These are phyloP conservation scores for Sesamia nonagrioides DNA, from an alignment of 1,140 invertebrate genomes.

Conservation along the genomic window DNA sequence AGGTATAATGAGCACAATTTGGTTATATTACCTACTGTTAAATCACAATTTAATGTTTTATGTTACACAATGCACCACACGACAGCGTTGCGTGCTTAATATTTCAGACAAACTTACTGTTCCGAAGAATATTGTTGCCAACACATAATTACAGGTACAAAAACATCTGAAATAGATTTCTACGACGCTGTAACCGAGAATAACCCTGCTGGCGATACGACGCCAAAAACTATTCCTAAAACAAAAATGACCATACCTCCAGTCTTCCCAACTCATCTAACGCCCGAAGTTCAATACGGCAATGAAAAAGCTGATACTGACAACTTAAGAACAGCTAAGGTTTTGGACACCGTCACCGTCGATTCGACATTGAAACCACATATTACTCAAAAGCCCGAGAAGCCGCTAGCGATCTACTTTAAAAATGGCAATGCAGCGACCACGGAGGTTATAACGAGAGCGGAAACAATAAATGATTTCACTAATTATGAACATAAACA, in stretches of 20 bases:
- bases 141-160: conserved; percentile 71
- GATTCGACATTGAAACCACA: conserved; percentile 80
- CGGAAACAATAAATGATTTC: conserved; percentile 71
- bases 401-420: conserved; percentile 78
- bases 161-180: conserved; percentile 82
- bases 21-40: neutral
- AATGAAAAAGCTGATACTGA: conserved; percentile 79
- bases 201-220: conserved; percentile 59
- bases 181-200: conserved; percentile 75
- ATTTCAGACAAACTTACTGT: neutral
- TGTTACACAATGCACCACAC: conserved; percentile 16
- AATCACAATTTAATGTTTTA: conserved; percentile 19
- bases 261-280: conserved; percentile 82
- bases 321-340: conserved; percentile 72
- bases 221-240: conserved; percentile 61
- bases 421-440: conserved; percentile 68
- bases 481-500: conserved; percentile 60
- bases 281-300: conserved; percentile 85
- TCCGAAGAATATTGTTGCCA: conserved; percentile 35
- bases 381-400: conserved; percentile 83
- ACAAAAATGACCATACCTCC: conserved; percentile 76
- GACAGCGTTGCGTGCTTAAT: conserved; percentile 2
- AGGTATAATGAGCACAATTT: conserved; percentile 13
- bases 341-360: conserved; percentile 64
- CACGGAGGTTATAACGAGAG: conserved; percentile 71